Evolutionary conservation across 2,797 vertebrate species (phyloP).

Genomic region (Pteropus rufus): DNA sequence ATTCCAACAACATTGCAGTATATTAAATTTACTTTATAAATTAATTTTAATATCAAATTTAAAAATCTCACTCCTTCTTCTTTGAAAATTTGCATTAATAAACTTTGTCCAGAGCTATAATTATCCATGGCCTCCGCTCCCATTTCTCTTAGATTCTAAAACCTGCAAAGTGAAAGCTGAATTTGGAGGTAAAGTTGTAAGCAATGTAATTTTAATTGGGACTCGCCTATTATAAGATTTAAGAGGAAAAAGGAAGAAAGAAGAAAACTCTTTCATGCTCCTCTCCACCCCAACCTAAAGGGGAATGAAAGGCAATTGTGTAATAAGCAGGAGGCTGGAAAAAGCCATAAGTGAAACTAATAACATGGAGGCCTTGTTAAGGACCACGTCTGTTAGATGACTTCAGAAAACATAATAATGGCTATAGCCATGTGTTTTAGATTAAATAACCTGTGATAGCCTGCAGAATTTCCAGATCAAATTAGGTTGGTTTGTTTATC

Average conservation of each 20-base stretch:
- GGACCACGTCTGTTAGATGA: slow-evolving; percentile 48
- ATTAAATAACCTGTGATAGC: slow-evolving; percentile 76
- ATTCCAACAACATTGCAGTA: neutral
- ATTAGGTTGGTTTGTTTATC: slow-evolving; percentile 76
- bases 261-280: slow-evolving; percentile 2
- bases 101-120: slow-evolving; percentile 2
- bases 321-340: slow-evolving; percentile 32
- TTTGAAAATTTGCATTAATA: slow-evolving; percentile 23
- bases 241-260: slow-evolving; percentile 26
- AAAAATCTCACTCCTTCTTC: neutral
- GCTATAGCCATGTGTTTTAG: slow-evolving; percentile 64
- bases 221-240: neutral
- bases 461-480: slow-evolving; percentile 75
- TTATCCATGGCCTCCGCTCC: neutral
- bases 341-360: slow-evolving; percentile 26
- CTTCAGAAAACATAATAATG: slow-evolving; percentile 58
- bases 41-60: slow-evolving; percentile 24
- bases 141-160: slow-evolving; percentile 10
- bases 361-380: slow-evolving; percentile 51
- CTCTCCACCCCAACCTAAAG: neutral
- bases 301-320: slow-evolving; percentile 39
- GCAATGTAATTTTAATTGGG: neutral
- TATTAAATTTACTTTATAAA: slow-evolving; percentile 19
- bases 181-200: neutral
- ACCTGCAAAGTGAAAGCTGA: neutral